Percentiles rank a stretch among this genome's conserved stretches.
These are phyloP conservation scores for Alosa alosa DNA, from an alignment of 2,113 vertebrate genomes.

Conservation along the genomic window DNA sequence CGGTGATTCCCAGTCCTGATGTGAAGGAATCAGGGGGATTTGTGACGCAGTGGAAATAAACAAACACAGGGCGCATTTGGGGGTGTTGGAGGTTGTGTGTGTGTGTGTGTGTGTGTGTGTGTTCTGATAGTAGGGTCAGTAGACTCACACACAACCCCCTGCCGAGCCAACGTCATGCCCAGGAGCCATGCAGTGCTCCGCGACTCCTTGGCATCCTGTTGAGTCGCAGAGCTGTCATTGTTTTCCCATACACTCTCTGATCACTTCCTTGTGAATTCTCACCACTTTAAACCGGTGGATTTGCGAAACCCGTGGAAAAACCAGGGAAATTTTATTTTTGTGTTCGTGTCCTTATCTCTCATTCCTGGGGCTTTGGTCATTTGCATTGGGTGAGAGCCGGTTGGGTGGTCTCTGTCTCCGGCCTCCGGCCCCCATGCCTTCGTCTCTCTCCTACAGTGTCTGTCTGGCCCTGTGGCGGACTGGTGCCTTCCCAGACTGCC, in stretches of 20 bases:
- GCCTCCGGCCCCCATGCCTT: neutral
- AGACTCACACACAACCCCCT: neutral
- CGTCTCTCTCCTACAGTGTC: neutral
- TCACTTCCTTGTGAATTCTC: neutral
- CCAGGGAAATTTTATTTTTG: neutral
- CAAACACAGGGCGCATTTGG: neutral
- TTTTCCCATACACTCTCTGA: neutral
- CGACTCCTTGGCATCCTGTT: neutral
- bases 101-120: neutral
- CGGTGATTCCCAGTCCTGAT: neutral
- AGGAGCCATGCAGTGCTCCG: neutral
- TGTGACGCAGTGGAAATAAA: neutral
- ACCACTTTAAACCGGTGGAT: neutral
- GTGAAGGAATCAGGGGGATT: neutral
- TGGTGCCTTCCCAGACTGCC: slow-evolving; percentile 20
- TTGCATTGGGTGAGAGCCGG: neutral
- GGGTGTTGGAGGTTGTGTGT: neutral
- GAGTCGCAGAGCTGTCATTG: neutral
- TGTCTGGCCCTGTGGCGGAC: neutral
- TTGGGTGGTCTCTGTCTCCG: slow-evolving; percentile 28
- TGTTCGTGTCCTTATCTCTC: neutral
- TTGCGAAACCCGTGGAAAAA: neutral
- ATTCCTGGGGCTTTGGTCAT: neutral
- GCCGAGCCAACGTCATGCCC: neutral
- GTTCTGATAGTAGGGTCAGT: neutral